Percentiles rank a stretch among this genome's conserved stretches.
Conservation (phyloP, 1,140 invertebrate genomes). For the Pygmarrhopalites habei region DNA sequence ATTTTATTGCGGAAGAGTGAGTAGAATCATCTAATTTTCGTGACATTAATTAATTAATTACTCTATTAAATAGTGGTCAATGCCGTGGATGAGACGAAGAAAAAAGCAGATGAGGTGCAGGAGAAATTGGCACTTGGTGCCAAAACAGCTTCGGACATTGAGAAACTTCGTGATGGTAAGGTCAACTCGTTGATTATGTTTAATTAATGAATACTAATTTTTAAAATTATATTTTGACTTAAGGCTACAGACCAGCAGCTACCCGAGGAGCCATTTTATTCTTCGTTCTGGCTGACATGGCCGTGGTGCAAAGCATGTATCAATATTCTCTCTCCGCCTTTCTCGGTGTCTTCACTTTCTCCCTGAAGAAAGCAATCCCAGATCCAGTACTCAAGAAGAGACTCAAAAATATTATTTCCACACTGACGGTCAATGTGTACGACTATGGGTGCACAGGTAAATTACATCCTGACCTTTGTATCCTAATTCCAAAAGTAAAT, state of each 20-base stretch:
- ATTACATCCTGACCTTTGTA: too few relatives aligned
- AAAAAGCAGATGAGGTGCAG: slow-evolving; percentile 67
- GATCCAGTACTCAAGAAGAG: slow-evolving; percentile 63
- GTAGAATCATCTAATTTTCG: too few relatives aligned
- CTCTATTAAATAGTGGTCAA: too few relatives aligned
- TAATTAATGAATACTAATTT: too few relatives aligned
- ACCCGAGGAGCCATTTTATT: slow-evolving; percentile 78
- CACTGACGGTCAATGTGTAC: slow-evolving; percentile 76
- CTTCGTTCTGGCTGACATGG: slow-evolving; percentile 80
- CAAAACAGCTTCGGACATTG: slow-evolving; percentile 67
- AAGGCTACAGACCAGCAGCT: slow-evolving; percentile 71
- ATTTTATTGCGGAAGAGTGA: too few relatives aligned
- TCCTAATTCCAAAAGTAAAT: neutral
- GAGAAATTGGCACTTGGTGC: slow-evolving; percentile 65
- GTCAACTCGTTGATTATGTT: too few relatives aligned
- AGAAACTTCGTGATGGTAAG: slow-evolving; percentile 69
- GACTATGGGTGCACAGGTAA: slow-evolving; percentile 77
- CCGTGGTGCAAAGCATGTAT: slow-evolving; percentile 78
- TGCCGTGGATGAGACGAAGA: slow-evolving; percentile 81
- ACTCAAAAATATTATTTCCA: slow-evolving; percentile 71
- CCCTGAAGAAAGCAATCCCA: slow-evolving; percentile 67
- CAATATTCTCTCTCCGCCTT: slow-evolving; percentile 78
- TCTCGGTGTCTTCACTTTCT: slow-evolving; percentile 69
- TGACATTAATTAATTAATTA: too few relatives aligned
- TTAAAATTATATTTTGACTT: too few relatives aligned